Conservation (phyloP, 2,888 invertebrate species). For the Venustoraphidia nigricollis region DNA sequence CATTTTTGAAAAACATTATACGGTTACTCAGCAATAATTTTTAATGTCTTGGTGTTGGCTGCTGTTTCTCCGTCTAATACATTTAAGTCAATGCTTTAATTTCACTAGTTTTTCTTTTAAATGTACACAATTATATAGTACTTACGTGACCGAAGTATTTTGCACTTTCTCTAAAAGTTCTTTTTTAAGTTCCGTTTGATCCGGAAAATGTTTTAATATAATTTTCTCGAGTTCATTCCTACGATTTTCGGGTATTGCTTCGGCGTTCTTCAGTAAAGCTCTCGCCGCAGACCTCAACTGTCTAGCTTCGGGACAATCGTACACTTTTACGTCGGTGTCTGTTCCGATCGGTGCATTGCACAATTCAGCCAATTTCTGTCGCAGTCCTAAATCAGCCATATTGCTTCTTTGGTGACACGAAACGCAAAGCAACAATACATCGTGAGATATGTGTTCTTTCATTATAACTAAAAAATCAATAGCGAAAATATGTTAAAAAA, state of each 20-base stretch:
- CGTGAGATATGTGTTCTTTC: slow-evolving; percentile 71
- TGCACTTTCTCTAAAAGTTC: slow-evolving; percentile 35
- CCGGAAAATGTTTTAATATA: slow-evolving; percentile 34
- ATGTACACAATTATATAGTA: slow-evolving; percentile 11
- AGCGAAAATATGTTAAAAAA: neutral
- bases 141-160: slow-evolving; percentile 32
- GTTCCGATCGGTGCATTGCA: slow-evolving; percentile 49
- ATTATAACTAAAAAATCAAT: slow-evolving; percentile 39
- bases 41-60: no score
- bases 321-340: neutral
- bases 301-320: slow-evolving; percentile 17
- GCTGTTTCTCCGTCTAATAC: no score
- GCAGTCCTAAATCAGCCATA: slow-evolving; percentile 40
- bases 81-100: no score
- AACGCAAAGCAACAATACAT: slow-evolving; percentile 57
- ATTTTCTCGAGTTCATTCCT: slow-evolving; percentile 29
- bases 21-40: no score
- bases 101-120: no score
- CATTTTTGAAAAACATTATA: no score
- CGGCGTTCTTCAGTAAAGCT: slow-evolving; percentile 29
- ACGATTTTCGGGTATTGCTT: slow-evolving; percentile 35
- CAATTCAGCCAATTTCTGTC: slow-evolving; percentile 36
- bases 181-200: slow-evolving; percentile 26
- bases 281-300: slow-evolving; percentile 42
- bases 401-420: slow-evolving; percentile 57